Conservation (phyloP, 2,113 vertebrate species). For the Terrapene triunguis region DNA sequence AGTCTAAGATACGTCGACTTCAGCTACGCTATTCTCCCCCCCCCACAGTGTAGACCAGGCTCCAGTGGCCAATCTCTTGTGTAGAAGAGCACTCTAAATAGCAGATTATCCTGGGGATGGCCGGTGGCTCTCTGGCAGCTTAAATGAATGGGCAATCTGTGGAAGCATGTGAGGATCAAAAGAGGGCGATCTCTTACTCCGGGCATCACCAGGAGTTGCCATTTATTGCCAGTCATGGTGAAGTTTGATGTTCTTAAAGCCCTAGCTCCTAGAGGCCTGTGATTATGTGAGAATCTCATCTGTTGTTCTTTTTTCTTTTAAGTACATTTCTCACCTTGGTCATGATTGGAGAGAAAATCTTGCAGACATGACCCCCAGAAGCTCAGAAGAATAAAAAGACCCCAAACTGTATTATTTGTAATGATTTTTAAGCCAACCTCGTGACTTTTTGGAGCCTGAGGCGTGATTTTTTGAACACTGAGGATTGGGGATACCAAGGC, state of each 20-base stretch:
- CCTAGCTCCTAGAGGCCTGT: not conserved
- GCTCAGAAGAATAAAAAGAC: not conserved
- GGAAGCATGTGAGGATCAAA: no score
- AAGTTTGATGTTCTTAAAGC: not conserved
- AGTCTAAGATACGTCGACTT: no score
- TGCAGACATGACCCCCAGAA: not conserved
- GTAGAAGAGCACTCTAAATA: not conserved
- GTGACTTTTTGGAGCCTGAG: not conserved
- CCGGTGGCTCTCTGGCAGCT: not conserved
- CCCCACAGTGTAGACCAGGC: no score
- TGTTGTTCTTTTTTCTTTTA: not conserved
- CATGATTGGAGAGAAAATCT: not conserved
- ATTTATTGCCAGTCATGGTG: not conserved
- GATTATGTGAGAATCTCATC: not conserved
- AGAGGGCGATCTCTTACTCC: no score
- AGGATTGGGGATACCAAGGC: not conserved
- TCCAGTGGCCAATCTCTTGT: not conserved
- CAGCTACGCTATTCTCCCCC: no score
- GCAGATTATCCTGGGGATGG: not conserved
- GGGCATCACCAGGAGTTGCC: no score
- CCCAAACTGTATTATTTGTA: not conserved
- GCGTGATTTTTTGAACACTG: not conserved
- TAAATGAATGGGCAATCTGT: not conserved
- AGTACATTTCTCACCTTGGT: not conserved
- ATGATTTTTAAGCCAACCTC: not conserved